phyloP scores from a whole-genome alignment of 2,888 invertebrate species.

The Calliphora vomitoria region DNA sequence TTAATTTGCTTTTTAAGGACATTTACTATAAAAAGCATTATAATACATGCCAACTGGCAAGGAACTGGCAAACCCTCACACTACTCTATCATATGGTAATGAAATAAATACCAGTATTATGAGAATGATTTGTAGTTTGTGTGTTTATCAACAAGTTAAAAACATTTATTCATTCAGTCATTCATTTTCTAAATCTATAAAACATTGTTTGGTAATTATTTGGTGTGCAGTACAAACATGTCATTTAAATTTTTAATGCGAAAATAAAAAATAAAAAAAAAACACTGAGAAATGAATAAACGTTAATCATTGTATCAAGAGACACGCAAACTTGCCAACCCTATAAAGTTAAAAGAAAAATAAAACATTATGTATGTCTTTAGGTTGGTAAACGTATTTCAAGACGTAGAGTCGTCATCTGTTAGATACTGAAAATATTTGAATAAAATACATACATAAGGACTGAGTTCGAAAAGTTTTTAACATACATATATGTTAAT shows the following conservation, averaged over 20 bases:
- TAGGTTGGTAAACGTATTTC: neutral
- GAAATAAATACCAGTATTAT: constrained; percentile 2
- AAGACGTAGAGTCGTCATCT: neutral
- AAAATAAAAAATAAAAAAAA: neutral
- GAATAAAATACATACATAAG: neutral
- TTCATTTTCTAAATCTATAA: constrained; percentile 17
- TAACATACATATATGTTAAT: no score
- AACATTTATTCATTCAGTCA: constrained; percentile 3
- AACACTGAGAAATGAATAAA: constrained; percentile 28
- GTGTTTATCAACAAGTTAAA: constrained; percentile 24
- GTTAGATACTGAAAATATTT: neutral
- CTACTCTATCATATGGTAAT: neutral
- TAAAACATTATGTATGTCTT: no score
- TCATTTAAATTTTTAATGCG: constrained; percentile 62
- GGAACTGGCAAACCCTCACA: neutral
- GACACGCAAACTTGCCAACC: constrained; percentile 51
- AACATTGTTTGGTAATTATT: constrained; percentile 12
- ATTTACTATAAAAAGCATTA: neutral
- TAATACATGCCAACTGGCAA: neutral
- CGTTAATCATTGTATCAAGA: constrained; percentile 3
- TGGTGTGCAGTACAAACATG: constrained; percentile 19
- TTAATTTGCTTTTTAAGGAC: neutral
- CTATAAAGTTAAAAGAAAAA: neutral
- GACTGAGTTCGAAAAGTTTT: no score
- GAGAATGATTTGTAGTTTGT: neutral